Evolutionary conservation across 53 echinoderm and acorn worm species (phyloP).

Genomic region (Echinarachnius parma): DNA sequence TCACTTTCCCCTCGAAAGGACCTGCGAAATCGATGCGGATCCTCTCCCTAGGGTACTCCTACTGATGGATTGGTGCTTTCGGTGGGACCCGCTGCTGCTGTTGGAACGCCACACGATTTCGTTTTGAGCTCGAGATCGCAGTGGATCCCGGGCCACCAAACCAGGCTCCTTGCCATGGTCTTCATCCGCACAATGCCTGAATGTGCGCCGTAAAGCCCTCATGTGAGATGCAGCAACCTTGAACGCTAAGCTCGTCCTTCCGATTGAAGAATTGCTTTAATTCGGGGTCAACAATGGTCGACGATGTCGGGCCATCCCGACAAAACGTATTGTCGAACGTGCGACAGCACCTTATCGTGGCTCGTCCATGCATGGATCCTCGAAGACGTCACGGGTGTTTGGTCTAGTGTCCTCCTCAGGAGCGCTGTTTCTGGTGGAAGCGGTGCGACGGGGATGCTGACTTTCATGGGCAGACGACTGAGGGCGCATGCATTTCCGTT

Average conservation of each 20-base stretch:
- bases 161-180: constrained; percentile 29
- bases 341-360: constrained; percentile 29
- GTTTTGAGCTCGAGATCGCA: constrained; percentile 43
- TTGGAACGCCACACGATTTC: constrained; percentile 37
- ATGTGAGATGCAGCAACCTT: constrained; percentile 42
- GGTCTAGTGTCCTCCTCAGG: constrained; percentile 41
- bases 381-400: constrained; percentile 27
- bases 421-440: constrained; percentile 42
- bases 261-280: constrained; percentile 14
- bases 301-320: constrained; percentile 45
- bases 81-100: constrained; percentile 26
- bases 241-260: constrained; percentile 44
- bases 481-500: constrained; percentile 45
- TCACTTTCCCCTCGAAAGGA: constrained; percentile 39
- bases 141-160: constrained; percentile 57
- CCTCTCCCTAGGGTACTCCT: constrained; percentile 56
- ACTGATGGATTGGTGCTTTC: constrained; percentile 47
- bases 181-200: constrained; percentile 52
- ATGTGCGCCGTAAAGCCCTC: constrained; percentile 49
- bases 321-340: constrained; percentile 31
- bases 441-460: constrained; percentile 2
- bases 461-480: constrained; percentile 26
- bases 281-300: background rate
- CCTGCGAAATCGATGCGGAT: constrained; percentile 47
- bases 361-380: constrained; percentile 31